phyloP scores from a whole-genome alignment of 2,113 vertebrate genomes.

The Capreolus pygargus region DNA sequence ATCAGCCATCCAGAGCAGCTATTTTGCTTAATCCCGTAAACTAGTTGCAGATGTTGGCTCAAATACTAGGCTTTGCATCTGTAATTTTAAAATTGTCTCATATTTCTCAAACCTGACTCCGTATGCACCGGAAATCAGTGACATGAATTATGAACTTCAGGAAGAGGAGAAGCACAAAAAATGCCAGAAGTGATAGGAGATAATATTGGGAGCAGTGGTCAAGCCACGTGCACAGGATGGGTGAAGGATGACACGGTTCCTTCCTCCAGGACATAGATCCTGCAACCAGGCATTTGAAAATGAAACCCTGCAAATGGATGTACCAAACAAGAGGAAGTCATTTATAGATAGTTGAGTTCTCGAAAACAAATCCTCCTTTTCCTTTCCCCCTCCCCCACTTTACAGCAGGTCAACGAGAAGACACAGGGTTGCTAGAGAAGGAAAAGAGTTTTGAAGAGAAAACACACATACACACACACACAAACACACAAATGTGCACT shows the following conservation, averaged over 20 bases:
- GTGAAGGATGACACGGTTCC: conserved; percentile 82
- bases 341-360: conserved; percentile 73
- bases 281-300: conserved; percentile 69
- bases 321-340: conserved; percentile 76
- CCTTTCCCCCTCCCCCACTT: conserved; percentile 51
- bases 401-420: conserved; percentile 78
- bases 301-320: conserved; percentile 35
- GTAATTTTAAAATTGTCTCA: conserved; percentile 71
- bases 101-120: conserved; percentile 70
- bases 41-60: conserved; percentile 71
- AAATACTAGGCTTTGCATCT: conserved; percentile 56
- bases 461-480: background rate
- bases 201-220: conserved; percentile 67
- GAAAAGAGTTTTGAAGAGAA: conserved; percentile 4
- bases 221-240: conserved; percentile 78
- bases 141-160: conserved; percentile 77
- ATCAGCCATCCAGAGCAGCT: conserved; percentile 66
- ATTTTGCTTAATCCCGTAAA: conserved; percentile 68
- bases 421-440: conserved; percentile 57
- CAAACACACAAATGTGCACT: background rate
- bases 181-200: conserved; percentile 75
- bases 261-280: conserved; percentile 77
- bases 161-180: conserved; percentile 76
- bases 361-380: conserved; percentile 71
- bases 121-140: conserved; percentile 69